phyloP scores from a whole-genome alignment of 2,113 vertebrate genomes.

The Hydropotes inermis region DNA sequence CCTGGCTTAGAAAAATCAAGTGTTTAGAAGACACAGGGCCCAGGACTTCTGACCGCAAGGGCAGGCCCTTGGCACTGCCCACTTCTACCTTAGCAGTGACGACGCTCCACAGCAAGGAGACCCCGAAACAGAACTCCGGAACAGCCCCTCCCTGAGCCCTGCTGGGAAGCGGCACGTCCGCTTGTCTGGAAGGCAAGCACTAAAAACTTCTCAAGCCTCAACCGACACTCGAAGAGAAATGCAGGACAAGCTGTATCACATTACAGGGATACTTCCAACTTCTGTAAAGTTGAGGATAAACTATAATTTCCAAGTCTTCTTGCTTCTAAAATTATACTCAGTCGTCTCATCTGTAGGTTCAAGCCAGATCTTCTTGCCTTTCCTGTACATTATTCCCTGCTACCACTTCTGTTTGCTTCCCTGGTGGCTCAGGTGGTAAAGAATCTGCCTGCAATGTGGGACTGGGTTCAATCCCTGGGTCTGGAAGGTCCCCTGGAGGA shows the following conservation, averaged over 20 bases:
- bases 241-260: neutral
- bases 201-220: neutral
- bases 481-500: neutral
- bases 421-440: neutral
- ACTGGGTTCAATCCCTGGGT: neutral
- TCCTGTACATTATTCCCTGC: neutral
- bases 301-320: slow-evolving; percentile 31
- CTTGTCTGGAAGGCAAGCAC: neutral
- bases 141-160: neutral
- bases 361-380: neutral
- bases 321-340: slow-evolving; percentile 41
- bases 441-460: neutral
- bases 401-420: neutral
- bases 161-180: neutral
- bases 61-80: neutral
- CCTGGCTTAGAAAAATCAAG: neutral
- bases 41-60: neutral
- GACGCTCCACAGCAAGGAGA: neutral
- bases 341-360: neutral
- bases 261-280: slow-evolving; percentile 28
- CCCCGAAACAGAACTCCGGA: neutral
- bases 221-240: neutral
- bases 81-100: neutral
- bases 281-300: slow-evolving; percentile 20
- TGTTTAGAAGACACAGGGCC: neutral